Evolutionary conservation across 2,888 invertebrate species (phyloP), one percentile per base, ranked within the genome.

Genomic region (Microdon myrmicae): DNA sequence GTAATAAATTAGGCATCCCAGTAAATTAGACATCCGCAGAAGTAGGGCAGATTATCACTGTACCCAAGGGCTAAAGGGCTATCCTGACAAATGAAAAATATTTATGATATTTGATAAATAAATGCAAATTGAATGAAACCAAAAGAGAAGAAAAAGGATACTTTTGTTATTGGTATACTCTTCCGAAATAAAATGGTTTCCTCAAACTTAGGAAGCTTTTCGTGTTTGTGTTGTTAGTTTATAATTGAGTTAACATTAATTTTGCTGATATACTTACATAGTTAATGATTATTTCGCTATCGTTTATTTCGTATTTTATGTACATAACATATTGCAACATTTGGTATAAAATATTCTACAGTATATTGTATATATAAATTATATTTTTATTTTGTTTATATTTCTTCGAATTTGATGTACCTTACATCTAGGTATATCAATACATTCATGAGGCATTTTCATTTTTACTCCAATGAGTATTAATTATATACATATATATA

Each of bases 301-400:
- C 22, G 2, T 19, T 43, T 32, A 2, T 47, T 44, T 31, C n/a
- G n/a, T 10, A 9, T 39, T 56, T 53, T 58, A 64, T 64, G 41
- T 64, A 64, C 64, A 64, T 58, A 64, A 64, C 64, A 58, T 51
- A 14, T 64, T 58, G 51, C 58, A 64, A 64, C 64, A 64, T 64
- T n/a, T 64, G 64, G 64, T 64, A 64, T 64, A 64, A 64, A 64
- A 64, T 64, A 64, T 64, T 56, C 64, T 64, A 64, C 64, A 47
- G 45, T 43, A 43, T 20, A 31, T 19, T 41, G n/a, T 29, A 16
- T 31, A 22, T 31, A n/a, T 28, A 28, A 13, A 13, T 3, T 14
- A 34, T 35, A 35, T 28, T 14, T 20, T 8, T 43, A n/a, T 22
- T 7, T n/a, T n/a, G n/a, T n/a, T n/a, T n/a, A 8, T 43, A 14